phyloP scores from a whole-genome alignment of 2,797 vertebrate genomes.

The Podarcis lilfordi region DNA sequence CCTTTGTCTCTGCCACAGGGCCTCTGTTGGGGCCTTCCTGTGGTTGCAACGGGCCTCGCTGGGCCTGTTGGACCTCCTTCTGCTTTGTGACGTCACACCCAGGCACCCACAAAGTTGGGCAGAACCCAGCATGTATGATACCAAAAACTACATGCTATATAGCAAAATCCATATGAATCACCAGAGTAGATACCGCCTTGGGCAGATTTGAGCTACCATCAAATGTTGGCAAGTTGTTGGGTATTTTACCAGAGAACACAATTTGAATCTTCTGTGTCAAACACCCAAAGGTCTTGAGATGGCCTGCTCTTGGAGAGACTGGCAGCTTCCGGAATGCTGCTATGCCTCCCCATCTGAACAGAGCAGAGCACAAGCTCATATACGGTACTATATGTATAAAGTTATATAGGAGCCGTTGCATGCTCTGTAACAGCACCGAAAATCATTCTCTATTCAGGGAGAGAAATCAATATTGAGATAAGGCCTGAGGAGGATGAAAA shows the following conservation, averaged over 20 bases:
- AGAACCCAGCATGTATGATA: too few species aligned
- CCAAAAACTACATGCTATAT: too few species aligned
- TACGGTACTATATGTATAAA: not conserved
- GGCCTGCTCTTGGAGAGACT: not conserved
- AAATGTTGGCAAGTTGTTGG: too few species aligned
- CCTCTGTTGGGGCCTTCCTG: too few species aligned
- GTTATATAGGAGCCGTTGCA: not conserved
- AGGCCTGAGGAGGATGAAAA: not conserved
- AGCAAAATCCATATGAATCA: too few species aligned
- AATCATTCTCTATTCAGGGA: not conserved
- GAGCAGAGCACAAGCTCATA: not conserved
- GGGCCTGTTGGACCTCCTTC: too few species aligned
- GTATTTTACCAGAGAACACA: not conserved
- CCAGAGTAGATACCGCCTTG: too few species aligned
- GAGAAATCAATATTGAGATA: not conserved
- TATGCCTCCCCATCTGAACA: not conserved
- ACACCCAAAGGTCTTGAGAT: not conserved
- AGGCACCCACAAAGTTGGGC: too few species aligned
- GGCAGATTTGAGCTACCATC: not conserved
- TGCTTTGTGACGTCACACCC: fast-evolving
- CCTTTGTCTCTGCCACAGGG: too few species aligned
- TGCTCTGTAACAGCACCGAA: not conserved
- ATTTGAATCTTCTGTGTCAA: not conserved
- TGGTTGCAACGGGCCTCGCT: too few species aligned
- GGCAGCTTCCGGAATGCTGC: not conserved